These are phyloP conservation scores for Ephydatia muelleri DNA, from an alignment of 37 sponge, comb jelly and placozoan genomes.

Conservation along the genomic window DNA sequence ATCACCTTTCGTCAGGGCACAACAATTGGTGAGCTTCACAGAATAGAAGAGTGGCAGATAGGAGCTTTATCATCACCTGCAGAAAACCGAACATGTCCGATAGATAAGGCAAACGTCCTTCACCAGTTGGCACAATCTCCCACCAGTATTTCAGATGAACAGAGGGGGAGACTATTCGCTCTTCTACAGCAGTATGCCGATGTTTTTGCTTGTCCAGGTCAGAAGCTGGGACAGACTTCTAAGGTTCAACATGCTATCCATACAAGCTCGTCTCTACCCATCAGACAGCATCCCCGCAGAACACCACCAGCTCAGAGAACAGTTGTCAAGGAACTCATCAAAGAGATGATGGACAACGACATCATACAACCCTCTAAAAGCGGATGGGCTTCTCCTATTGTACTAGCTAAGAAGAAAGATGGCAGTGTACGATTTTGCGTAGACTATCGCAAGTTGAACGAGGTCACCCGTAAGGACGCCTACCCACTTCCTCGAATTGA, in stretches of 20 bases:
- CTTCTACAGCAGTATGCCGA: slow-evolving; percentile 8
- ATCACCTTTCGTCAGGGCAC: too few relatives aligned
- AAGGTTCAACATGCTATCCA: slow-evolving; percentile 3
- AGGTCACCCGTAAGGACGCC: slow-evolving; percentile 14
- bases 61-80: too few relatives aligned
- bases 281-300: slow-evolving; percentile 32
- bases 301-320: slow-evolving; percentile 28
- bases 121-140: too few relatives aligned
- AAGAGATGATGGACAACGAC: slow-evolving; percentile 36
- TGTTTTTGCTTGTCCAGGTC: slow-evolving; percentile 9
- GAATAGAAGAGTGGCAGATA: too few relatives aligned
- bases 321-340: slow-evolving; percentile 30
- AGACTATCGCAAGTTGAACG: slow-evolving; percentile 27
- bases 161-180: neutral
- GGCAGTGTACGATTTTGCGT: slow-evolving; percentile 13
- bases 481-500: slow-evolving; percentile 35
- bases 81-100: too few relatives aligned
- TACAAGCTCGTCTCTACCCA: slow-evolving; percentile 3
- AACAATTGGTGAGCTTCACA: too few relatives aligned
- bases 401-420: neutral
- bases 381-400: slow-evolving; percentile 14
- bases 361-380: slow-evolving; percentile 17
- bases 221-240: slow-evolving; percentile 18
- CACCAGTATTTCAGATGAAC: neutral
- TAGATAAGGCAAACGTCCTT: too few relatives aligned